phyloP scores from a whole-genome alignment of 2,113 vertebrate genomes.

The Hemichromis elongatus region DNA sequence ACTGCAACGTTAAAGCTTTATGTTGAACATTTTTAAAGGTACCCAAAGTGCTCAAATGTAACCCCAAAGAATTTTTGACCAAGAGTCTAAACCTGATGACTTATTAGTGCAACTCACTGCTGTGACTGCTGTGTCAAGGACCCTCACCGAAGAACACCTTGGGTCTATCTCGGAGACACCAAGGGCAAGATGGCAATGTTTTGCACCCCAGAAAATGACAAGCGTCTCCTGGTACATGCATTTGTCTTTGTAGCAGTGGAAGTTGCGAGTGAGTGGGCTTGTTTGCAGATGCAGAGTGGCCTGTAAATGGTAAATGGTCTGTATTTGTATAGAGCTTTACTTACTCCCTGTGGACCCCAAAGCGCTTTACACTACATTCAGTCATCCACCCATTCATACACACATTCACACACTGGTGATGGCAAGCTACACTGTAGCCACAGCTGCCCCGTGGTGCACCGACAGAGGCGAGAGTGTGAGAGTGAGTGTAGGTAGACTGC shows the following conservation, averaged over 20 bases:
- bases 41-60: neutral
- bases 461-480: no score
- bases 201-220: neutral
- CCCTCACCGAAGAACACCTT: neutral
- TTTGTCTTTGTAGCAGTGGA: neutral
- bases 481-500: neutral
- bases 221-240: neutral
- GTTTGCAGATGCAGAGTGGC: neutral
- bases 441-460: no score
- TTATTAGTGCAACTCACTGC: neutral
- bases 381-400: no score
- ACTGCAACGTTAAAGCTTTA: neutral
- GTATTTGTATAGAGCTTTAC: no score
- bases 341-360: no score
- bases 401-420: no score
- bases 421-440: no score
- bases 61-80: neutral
- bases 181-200: neutral
- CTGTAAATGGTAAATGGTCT: no score
- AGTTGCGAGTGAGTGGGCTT: neutral
- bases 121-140: fast-evolving
- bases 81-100: neutral
- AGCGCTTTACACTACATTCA: no score
- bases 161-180: neutral
- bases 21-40: neutral